Evolutionary conservation across 2,113 vertebrate genomes (phyloP).

Genomic region (Malurus cyaneus): DNA sequence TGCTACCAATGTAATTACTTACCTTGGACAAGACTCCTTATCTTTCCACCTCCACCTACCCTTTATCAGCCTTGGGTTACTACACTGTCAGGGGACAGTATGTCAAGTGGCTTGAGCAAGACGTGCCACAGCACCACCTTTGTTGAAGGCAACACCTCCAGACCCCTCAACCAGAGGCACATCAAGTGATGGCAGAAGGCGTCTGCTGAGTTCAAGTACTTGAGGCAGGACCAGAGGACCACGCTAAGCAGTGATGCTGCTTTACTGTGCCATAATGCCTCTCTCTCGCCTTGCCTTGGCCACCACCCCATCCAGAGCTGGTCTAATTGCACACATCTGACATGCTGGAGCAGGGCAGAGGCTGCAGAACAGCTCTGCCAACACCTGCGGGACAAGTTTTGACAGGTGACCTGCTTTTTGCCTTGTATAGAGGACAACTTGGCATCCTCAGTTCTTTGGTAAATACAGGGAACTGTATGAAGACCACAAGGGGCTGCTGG

Average conservation of each 20-base stretch:
- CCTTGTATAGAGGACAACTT: background rate
- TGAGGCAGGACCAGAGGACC: background rate
- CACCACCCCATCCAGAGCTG: background rate
- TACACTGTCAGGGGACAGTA: background rate
- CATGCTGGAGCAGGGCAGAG: background rate
- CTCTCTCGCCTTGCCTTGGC: background rate
- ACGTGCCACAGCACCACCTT: background rate
- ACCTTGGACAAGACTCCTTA: background rate
- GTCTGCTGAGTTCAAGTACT: background rate
- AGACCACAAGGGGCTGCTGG: rapidly evolving
- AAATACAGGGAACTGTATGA: rapidly evolving
- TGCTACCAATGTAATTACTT: background rate
- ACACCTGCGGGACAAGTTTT: rapidly evolving
- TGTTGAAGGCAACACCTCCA: rapidly evolving
- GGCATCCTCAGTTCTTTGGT: background rate
- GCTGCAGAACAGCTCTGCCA: background rate
- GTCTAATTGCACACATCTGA: rapidly evolving
- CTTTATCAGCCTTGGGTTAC: background rate
- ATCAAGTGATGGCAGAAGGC: rapidly evolving
- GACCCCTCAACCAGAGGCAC: rapidly evolving
- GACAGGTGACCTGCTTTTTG: background rate
- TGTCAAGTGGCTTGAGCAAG: background rate
- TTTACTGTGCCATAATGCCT: rapidly evolving
- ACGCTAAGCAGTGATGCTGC: rapidly evolving
- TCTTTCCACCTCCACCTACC: background rate